Percentiles rank a stretch among this genome's conserved stretches.
These are phyloP conservation scores for Tortricodes alternella DNA, from an alignment of 2,888 invertebrate genomes.

Conservation along the genomic window DNA sequence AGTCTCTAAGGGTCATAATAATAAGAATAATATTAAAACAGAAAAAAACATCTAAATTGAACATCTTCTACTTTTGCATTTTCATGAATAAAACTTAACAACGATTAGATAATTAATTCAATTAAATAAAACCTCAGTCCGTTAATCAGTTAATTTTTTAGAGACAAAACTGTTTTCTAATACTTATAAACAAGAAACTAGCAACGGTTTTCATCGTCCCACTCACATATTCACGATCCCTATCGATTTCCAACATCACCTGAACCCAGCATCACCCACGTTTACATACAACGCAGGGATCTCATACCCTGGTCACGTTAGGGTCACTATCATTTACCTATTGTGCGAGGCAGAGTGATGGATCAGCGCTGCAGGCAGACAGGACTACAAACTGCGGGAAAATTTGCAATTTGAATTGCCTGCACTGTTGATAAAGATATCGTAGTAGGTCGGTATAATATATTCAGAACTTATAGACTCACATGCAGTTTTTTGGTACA, in stretches of 20 bases:
- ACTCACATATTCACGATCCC: neutral
- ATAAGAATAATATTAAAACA: too few relatives aligned
- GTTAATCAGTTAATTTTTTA: neutral
- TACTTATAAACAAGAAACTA: neutral
- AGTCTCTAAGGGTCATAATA: too few relatives aligned
- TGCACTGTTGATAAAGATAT: slow-evolving; percentile 17
- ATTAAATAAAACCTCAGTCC: too few relatives aligned
- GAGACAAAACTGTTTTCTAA: neutral
- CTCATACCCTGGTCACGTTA: neutral
- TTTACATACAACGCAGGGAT: neutral
- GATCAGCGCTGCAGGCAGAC: slow-evolving; percentile 38
- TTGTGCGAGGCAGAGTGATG: slow-evolving; percentile 38
- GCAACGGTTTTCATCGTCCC: neutral
- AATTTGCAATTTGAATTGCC: slow-evolving; percentile 11
- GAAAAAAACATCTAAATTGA: too few relatives aligned
- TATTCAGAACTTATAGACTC: too few relatives aligned
- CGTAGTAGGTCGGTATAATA: neutral
- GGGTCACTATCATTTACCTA: slow-evolving; percentile 24
- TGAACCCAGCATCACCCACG: neutral
- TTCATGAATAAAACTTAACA: too few relatives aligned
- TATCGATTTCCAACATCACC: neutral
- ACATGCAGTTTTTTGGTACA: too few relatives aligned
- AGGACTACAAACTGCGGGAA: slow-evolving; percentile 8
- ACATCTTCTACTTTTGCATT: too few relatives aligned
- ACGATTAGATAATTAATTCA: too few relatives aligned